Conservation (phyloP, 2,797 vertebrate genomes). For the Percopsis omiscomaycus region DNA sequence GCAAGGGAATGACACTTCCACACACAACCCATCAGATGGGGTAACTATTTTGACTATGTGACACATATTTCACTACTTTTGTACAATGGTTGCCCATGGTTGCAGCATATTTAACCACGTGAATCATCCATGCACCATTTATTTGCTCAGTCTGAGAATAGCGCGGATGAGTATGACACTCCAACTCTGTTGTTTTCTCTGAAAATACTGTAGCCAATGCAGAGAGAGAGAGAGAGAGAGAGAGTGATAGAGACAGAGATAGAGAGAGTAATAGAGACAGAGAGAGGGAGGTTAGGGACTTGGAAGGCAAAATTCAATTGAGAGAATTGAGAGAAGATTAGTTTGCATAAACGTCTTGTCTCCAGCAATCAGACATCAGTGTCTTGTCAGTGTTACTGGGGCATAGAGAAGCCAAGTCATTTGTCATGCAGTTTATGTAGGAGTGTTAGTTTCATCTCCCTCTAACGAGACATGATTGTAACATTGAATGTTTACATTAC, state of each 20-base stretch:
- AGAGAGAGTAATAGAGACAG: not conserved
- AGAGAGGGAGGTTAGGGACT: not conserved
- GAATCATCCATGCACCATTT: conserved; percentile 28
- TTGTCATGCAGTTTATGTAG: not conserved
- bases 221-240: not conserved
- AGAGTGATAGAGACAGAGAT: not conserved
- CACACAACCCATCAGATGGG: conserved; percentile 5
- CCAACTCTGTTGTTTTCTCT: conserved; percentile 40
- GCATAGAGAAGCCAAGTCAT: not conserved
- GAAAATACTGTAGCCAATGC: conserved; percentile 29
- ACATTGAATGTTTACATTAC: not conserved
- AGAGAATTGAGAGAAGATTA: not conserved
- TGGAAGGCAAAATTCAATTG: not conserved
- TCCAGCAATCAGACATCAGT: too few species aligned
- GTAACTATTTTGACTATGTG: conserved; percentile 9
- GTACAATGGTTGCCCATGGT: not conserved
- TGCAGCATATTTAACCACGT: conserved; percentile 16
- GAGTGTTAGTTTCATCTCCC: not conserved
- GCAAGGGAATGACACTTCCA: not conserved
- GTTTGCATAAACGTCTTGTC: too few species aligned
- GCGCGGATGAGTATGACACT: conserved; percentile 19
- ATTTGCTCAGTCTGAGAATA: conserved; percentile 34
- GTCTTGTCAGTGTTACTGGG: too few species aligned
- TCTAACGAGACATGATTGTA: not conserved
- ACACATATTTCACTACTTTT: conserved; percentile 6